Conservation (phyloP, 2,113 vertebrate genomes). For the Tauraco erythrolophus region DNA sequence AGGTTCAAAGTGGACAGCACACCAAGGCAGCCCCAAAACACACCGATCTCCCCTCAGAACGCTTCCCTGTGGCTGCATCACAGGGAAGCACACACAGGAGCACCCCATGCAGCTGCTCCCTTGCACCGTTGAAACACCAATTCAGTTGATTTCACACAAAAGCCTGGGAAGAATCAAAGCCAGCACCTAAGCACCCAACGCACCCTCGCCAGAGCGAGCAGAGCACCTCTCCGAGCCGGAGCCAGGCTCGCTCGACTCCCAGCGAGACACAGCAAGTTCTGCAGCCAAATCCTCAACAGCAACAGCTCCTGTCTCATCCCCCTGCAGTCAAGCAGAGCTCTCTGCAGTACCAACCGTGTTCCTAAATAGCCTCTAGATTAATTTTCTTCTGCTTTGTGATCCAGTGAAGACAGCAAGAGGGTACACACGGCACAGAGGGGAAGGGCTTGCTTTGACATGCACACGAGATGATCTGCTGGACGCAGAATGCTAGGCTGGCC, state of each 20-base stretch:
- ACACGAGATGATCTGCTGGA: not conserved
- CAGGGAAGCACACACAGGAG: not conserved
- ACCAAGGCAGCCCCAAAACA: not conserved
- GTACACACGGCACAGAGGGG: not conserved
- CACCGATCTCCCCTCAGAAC: rapidly evolving
- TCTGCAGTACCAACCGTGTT: not conserved
- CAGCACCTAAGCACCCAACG: not conserved
- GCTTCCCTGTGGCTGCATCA: not conserved
- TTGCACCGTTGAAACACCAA: not conserved
- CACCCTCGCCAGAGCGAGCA: rapidly evolving
- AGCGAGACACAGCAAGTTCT: not conserved
- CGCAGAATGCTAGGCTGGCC: not conserved
- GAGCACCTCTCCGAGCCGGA: not conserved
- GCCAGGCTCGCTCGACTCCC: not conserved
- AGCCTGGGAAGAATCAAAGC: not conserved
- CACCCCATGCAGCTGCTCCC: not conserved
- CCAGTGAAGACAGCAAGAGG: not conserved
- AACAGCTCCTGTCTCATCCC: not conserved
- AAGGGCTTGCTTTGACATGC: not conserved
- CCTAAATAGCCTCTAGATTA: not conserved
- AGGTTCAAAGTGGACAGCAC: not conserved
- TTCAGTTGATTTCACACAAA: not conserved
- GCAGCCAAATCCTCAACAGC: not conserved
- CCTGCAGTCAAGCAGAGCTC: not conserved
- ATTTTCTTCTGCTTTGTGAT: not conserved